Evolutionary conservation across 2,797 vertebrate genomes (phyloP).

Genomic region (Pseudochirops cupreus): DNA sequence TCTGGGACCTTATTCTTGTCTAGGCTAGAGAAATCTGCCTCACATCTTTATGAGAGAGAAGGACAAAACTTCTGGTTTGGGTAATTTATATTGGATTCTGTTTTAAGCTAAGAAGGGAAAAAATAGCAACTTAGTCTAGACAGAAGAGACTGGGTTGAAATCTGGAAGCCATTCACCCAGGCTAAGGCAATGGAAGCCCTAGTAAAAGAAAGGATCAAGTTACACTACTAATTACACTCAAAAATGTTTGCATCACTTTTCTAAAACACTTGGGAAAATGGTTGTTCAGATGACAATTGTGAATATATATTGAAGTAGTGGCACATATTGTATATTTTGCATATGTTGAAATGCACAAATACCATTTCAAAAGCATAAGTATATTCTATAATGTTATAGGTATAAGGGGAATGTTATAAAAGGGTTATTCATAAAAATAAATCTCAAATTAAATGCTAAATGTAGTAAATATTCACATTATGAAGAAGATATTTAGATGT

Average conservation of each 20-base stretch:
- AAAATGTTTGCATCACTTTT: slow-evolving; percentile 87
- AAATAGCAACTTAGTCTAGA: slow-evolving; percentile 94
- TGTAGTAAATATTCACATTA: slow-evolving; percentile 59
- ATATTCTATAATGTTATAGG: slow-evolving; percentile 60
- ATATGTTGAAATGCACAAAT: slow-evolving; percentile 73
- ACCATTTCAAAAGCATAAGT: slow-evolving; percentile 72
- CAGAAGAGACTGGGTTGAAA: slow-evolving; percentile 91
- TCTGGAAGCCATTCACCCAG: slow-evolving; percentile 92
- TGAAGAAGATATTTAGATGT: slow-evolving; percentile 45
- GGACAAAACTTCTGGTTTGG: slow-evolving; percentile 90
- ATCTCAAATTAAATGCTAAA: slow-evolving; percentile 69
- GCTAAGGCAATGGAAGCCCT: slow-evolving; percentile 87
- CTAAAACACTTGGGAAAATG: slow-evolving; percentile 85
- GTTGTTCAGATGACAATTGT: slow-evolving; percentile 82
- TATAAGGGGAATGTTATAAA: background rate
- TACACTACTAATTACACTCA: slow-evolving; percentile 93
- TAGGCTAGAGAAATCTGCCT: slow-evolving; percentile 85
- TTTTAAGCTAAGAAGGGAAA: slow-evolving; percentile 84
- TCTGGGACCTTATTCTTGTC: slow-evolving; percentile 83
- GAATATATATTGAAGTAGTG: slow-evolving; percentile 56
- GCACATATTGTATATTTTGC: slow-evolving; percentile 58
- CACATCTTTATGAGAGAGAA: slow-evolving; percentile 88
- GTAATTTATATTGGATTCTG: slow-evolving; percentile 88
- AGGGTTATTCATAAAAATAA: slow-evolving; percentile 37
- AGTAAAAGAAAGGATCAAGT: slow-evolving; percentile 88